Evolutionary conservation across 2,113 vertebrate genomes (phyloP).

Genomic region (Cnemophilus loriae): DNA sequence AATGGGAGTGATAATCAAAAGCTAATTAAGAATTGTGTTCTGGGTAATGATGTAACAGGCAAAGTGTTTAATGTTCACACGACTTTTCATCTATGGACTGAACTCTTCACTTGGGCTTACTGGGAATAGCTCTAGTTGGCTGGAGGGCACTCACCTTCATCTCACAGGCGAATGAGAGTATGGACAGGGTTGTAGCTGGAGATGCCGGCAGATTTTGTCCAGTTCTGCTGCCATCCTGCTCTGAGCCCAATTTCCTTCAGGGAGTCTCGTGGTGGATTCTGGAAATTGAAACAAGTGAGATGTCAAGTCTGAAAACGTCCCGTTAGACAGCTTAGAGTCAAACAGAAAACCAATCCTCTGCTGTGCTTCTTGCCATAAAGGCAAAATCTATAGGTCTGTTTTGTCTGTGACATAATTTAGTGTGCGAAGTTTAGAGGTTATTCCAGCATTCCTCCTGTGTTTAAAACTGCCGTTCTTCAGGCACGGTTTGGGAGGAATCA

Average conservation of each 20-base stretch:
- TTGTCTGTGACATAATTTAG: not conserved
- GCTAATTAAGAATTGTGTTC: not conserved
- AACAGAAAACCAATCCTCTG: not conserved
- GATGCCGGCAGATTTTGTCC: not conserved
- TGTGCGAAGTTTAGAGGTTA: not conserved
- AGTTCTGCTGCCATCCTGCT: not conserved
- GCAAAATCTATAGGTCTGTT: not conserved
- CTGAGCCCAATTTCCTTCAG: not conserved
- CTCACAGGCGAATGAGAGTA: not conserved
- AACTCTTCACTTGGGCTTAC: not conserved
- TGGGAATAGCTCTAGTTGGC: not conserved
- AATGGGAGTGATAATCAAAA: not conserved
- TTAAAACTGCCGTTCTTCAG: not conserved
- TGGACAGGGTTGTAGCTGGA: accelerated
- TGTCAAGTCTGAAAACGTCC: not conserved
- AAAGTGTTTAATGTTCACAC: not conserved
- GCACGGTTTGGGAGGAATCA: not conserved
- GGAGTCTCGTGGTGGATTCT: not conserved
- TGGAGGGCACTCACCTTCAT: not conserved
- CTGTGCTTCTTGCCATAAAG: not conserved
- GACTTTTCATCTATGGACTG: accelerated
- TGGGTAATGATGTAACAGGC: not conserved
- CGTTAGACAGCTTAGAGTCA: not conserved
- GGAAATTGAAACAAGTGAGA: not conserved
- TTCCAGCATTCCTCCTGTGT: not conserved